These are phyloP conservation scores for Nixonia krombeini DNA, from an alignment of 1,140 invertebrate species.

Conservation along the genomic window DNA sequence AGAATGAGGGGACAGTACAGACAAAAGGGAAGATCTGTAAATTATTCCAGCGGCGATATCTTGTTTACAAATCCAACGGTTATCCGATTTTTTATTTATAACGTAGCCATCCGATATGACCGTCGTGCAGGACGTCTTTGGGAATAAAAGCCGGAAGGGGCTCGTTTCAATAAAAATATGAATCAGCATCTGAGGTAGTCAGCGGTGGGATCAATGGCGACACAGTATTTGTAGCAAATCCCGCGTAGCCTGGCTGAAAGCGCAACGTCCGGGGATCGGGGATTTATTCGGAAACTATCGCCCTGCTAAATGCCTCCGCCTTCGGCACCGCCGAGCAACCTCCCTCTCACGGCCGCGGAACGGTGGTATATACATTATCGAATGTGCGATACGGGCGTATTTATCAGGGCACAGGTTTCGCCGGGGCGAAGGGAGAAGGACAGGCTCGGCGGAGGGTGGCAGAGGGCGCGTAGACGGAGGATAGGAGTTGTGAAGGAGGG, in stretches of 20 bases:
- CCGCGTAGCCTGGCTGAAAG: constrained; percentile 56
- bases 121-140: no score
- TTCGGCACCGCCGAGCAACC: constrained; percentile 42
- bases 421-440: constrained; percentile 37
- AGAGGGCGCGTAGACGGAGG: neutral
- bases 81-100: no score
- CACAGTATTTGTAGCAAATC: constrained; percentile 57
- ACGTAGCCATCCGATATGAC: no score
- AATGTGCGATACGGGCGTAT: constrained; percentile 61
- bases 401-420: constrained; percentile 60
- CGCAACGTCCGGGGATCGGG: no score
- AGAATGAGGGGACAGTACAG: no score
- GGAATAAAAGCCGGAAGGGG: no score
- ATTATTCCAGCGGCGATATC: no score
- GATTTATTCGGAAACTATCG: constrained; percentile 71
- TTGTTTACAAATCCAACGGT: no score
- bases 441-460: neutral
- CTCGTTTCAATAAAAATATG: no score
- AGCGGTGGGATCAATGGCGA: no score
- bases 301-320: constrained; percentile 65
- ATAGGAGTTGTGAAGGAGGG: neutral
- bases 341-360: constrained; percentile 52
- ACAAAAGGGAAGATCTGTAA: no score
- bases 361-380: constrained; percentile 71
- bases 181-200: no score